phyloP scores from a whole-genome alignment of 2,797 vertebrate species.

The Pseudomugil gertrudae region DNA sequence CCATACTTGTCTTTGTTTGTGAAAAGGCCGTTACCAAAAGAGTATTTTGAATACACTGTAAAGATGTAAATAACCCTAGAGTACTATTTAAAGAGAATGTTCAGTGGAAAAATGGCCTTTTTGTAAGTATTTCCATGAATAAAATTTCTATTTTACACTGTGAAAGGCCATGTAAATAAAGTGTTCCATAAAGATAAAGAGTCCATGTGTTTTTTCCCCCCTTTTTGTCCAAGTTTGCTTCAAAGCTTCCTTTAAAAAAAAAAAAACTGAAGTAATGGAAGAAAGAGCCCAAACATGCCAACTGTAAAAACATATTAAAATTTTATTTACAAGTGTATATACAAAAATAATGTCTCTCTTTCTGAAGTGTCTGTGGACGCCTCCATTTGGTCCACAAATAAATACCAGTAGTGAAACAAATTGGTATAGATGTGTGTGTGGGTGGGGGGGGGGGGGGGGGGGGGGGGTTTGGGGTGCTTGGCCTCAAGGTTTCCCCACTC shows the following conservation, averaged over 20 bases:
- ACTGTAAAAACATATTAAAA: constrained; percentile 77
- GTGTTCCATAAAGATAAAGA: constrained; percentile 67
- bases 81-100: constrained; percentile 93
- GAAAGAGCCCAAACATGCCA: constrained; percentile 19
- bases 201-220: neutral
- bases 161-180: constrained; percentile 84
- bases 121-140: constrained; percentile 97
- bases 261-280: constrained; percentile 10
- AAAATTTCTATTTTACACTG: constrained; percentile 98
- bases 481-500: too few species aligned
- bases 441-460: too few species aligned
- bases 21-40: constrained; percentile 83
- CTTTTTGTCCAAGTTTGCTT: neutral
- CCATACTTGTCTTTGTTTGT: constrained; percentile 78
- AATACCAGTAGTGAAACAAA: constrained; percentile 66
- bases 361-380: constrained; percentile 55
- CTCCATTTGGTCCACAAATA: constrained; percentile 71
- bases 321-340: constrained; percentile 85
- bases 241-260: too few species aligned
- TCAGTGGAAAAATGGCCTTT: constrained; percentile 86
- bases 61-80: constrained; percentile 98
- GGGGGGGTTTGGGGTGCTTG: too few species aligned
- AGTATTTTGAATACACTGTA: constrained; percentile 99
- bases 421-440: neutral
- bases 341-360: constrained; percentile 81